Evolutionary conservation across 2,888 invertebrate species (phyloP).

Genomic region (Lasioglossum zephyrum): DNA sequence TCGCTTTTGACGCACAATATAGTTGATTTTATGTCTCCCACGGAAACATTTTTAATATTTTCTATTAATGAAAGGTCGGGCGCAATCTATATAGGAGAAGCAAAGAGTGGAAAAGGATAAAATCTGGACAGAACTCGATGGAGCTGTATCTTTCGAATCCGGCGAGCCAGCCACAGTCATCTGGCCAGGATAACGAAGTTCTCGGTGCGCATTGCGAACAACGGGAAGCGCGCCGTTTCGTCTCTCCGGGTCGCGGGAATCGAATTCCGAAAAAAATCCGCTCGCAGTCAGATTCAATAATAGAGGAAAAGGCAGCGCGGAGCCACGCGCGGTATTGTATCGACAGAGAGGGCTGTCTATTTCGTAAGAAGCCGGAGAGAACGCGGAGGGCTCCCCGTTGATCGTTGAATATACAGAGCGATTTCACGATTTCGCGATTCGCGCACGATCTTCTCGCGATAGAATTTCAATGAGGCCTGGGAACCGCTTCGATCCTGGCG

Average conservation of each 20-base stretch:
- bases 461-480: constrained; percentile 42
- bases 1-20: neutral
- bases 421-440: constrained; percentile 42
- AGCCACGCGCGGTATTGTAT: neutral
- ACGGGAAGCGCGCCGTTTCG: neutral
- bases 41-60: neutral
- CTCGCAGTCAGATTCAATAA: constrained; percentile 10
- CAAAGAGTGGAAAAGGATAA: neutral
- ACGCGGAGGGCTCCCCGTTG: neutral
- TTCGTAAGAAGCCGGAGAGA: neutral
- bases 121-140: neutral
- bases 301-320: neutral
- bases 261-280: constrained; percentile 5
- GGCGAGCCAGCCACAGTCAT: neutral
- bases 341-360: neutral
- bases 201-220: neutral
- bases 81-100: neutral
- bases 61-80: neutral
- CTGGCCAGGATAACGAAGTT: neutral
- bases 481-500: neutral
- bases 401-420: constrained; percentile 12
- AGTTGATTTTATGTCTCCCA: neutral
- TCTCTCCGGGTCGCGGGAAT: neutral
- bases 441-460: constrained; percentile 22
- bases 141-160: neutral